phyloP scores from a whole-genome alignment of 2,113 vertebrate genomes.

The Pionites leucogaster region DNA sequence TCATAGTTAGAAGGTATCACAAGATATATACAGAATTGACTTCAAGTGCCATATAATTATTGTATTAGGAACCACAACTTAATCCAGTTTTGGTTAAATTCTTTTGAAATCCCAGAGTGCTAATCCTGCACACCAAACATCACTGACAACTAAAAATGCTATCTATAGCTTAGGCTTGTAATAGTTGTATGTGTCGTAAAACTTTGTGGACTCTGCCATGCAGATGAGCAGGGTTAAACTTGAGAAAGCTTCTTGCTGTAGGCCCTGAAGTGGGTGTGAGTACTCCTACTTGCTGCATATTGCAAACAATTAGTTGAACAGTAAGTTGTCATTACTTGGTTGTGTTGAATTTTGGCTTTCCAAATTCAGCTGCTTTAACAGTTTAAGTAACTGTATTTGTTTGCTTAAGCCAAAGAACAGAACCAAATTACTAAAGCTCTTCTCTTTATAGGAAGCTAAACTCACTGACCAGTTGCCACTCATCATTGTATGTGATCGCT shows the following conservation, averaged over 20 bases:
- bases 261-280: neutral
- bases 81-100: neutral
- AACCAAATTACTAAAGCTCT: constrained; percentile 13
- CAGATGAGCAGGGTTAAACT: constrained; percentile 15
- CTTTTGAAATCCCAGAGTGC: constrained; percentile 72
- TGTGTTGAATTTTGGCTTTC: constrained; percentile 20
- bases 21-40: neutral
- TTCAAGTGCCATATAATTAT: neutral
- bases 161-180: constrained; percentile 54
- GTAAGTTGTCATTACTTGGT: neutral
- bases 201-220: constrained; percentile 20
- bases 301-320: neutral
- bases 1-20: neutral
- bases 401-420: neutral
- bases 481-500: constrained; percentile 97
- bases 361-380: constrained; percentile 34
- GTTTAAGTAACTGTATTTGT: constrained; percentile 38
- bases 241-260: constrained; percentile 34
- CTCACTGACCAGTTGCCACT: constrained; percentile 96
- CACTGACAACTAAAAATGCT: constrained; percentile 53
- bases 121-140: constrained; percentile 72
- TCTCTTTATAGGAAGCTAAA: constrained; percentile 90
- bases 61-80: neutral
- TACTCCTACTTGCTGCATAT: neutral
- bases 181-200: constrained; percentile 50